Percentiles rank a stretch among this genome's conserved stretches.
These are phyloP conservation scores for Argentina silus DNA, from an alignment of 2,797 vertebrate genomes.

Conservation along the genomic window DNA sequence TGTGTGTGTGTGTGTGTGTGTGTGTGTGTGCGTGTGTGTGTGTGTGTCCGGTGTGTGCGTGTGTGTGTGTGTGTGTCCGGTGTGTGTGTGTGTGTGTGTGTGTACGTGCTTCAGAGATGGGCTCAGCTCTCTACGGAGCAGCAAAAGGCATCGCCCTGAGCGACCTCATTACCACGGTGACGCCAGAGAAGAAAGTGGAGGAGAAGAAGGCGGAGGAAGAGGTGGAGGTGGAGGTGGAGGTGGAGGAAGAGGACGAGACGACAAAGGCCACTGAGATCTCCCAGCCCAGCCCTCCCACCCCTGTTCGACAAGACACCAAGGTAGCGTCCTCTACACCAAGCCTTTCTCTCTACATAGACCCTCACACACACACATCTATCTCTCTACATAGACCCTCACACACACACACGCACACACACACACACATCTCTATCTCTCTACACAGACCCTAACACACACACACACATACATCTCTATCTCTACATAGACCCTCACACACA, in stretches of 20 bases:
- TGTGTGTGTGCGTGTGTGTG: constrained; percentile 30
- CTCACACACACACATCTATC: constrained; percentile 38
- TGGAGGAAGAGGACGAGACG: constrained; percentile 77
- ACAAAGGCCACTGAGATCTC: constrained; percentile 77
- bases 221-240: constrained; percentile 70
- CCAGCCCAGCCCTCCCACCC: constrained; percentile 75
- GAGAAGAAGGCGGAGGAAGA: constrained; percentile 78
- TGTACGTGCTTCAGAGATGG: constrained; percentile 91
- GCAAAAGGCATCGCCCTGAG: constrained; percentile 90
- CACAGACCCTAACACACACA: too few species aligned
- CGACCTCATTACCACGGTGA: constrained; percentile 93
- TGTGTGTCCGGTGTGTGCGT: constrained; percentile 11
- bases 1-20: constrained; percentile 16
- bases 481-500: constrained; percentile 37
- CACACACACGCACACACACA: constrained; percentile 6
- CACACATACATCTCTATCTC: too few species aligned
- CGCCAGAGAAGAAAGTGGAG: constrained; percentile 88
- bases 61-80: constrained; percentile 76
- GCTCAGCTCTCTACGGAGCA: constrained; percentile 87
- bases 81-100: constrained; percentile 17
- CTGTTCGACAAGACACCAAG: constrained; percentile 86
- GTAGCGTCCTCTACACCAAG: constrained; percentile 64
- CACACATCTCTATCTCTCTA: too few species aligned
- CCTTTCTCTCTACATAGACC: background rate
- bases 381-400: constrained; percentile 1